phyloP scores from a whole-genome alignment of 2,888 invertebrate species.

The Lacanobia wlatinum region DNA sequence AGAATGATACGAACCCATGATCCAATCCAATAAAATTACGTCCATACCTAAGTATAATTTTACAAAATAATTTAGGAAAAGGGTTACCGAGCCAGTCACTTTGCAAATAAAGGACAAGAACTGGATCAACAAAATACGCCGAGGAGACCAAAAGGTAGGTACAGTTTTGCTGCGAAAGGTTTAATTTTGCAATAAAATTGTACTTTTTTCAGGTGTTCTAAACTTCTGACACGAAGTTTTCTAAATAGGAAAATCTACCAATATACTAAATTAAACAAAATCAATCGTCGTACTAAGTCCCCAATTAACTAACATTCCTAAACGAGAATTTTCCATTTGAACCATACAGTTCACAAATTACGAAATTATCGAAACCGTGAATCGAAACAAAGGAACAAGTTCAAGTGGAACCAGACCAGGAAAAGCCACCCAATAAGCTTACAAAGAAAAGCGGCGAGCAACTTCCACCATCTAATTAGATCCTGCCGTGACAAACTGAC shows the following conservation, averaged over 20 bases:
- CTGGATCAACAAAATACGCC: no score
- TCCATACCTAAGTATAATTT: background rate
- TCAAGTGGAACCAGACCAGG: background rate
- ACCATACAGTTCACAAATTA: background rate
- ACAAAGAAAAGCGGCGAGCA: background rate
- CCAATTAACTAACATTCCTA: background rate
- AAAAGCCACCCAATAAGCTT: background rate
- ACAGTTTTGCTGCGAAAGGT: no score
- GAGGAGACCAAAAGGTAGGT: no score
- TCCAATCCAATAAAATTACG: background rate
- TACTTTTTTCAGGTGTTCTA: no score
- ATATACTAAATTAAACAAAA: no score
- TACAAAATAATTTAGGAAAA: constrained; percentile 7
- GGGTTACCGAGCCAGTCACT: background rate
- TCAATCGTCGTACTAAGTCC: background rate
- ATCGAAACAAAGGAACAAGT: background rate
- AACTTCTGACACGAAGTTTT: no score
- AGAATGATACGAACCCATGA: background rate
- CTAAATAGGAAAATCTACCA: no score
- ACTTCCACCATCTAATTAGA: background rate
- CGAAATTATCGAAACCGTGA: no score
- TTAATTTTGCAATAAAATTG: no score
- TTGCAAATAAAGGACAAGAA: background rate
- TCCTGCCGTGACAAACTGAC: no score
- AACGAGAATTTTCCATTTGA: background rate